Base-by-base conservation (phyloP, 2,888 invertebrate genomes). In the Drosophila atripex region DNA sequence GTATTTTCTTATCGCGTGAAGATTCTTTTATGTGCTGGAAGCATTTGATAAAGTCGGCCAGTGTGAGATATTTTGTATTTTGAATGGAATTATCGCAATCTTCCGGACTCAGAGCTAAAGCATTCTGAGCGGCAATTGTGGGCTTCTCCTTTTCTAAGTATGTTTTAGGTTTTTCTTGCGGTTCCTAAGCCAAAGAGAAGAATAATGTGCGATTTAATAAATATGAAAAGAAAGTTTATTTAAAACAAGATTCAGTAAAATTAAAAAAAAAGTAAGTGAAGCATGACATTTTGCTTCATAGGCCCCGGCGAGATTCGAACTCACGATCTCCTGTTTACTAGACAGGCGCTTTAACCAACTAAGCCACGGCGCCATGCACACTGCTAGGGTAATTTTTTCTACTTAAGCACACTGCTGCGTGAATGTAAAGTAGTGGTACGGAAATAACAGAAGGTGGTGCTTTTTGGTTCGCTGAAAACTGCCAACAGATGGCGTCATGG, bases 341-440 rank as follows among this genome's bases (percentile, higher is more conserved):
- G 90, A 91, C 90, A 91, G 90, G 91, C 91, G 91, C 90, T 91
- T 91, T 91, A 91, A 91, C 91, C 90, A 91, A 91, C 90, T 91
- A 91, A 91, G 90, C 90, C 91, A 91, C 90, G 91, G 91, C 90
- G 90, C 90, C 91, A 53, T 47, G 6, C 43, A 11, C 23, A 23
- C 12, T 3, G 0, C 9, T 2, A 5, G 1, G 9, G 43, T 5
- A 21, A 43, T 21, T 43, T 43, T 21, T 21, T 5, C 1, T 12
- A 5, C 21, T 43, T 21, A 21, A 21, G 43, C 21, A 12, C 21
- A 18, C 12, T 43, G 21, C 21, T 21, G 16, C 8, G 14, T 6
- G 14, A 14, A 18, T 9, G 1, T 3, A 41, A 41, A 11, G 41
- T 18, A 41, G 18, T 18, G 1, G 3, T 41, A 2, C 11, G 8